A percentile compares a stretch with the other conserved stretches of the same genome.
Conservation (phyloP, 2,113 vertebrate genomes). For the Tinamus guttatus region DNA sequence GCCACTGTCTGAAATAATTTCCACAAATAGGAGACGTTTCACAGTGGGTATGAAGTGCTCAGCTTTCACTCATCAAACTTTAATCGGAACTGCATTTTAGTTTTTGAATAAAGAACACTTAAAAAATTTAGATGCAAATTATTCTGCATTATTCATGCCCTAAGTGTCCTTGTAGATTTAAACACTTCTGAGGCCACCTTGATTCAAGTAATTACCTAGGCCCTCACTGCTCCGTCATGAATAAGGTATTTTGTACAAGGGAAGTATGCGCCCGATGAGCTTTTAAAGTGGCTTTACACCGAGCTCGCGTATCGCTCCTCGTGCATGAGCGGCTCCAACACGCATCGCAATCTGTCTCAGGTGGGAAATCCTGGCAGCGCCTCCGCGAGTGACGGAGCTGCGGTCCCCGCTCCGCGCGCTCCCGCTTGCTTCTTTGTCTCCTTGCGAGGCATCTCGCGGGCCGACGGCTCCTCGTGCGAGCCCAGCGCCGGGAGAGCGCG, state of each 20-base stretch:
- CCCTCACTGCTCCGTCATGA: conserved; percentile 95
- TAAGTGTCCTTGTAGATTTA: conserved; percentile 99
- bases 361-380: conserved; percentile 88
- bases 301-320: conserved; percentile 94
- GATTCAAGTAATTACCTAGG: conserved; percentile 99
- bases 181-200: conserved; percentile 99
- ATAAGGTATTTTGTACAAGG: conserved; percentile 99
- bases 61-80: conserved; percentile 99
- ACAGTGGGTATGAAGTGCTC: conserved; percentile 85
- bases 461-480: too few species aligned
- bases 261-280: conserved; percentile 94
- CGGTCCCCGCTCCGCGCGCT: conserved; percentile 65
- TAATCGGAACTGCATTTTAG: conserved; percentile 94
- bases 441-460: background rate
- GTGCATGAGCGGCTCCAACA: conserved; percentile 94
- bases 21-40: conserved; percentile 88
- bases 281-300: conserved; percentile 99
- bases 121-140: conserved; percentile 99
- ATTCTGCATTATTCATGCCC: conserved; percentile 99
- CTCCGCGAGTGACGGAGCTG: conserved; percentile 87
- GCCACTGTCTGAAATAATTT: conserved; percentile 95
- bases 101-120: conserved; percentile 99
- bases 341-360: conserved; percentile 92
- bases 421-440: conserved; percentile 75
- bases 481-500: too few species aligned